Conservation (phyloP, 2,888 invertebrate species). For the Prostheceraeus crozeri region DNA sequence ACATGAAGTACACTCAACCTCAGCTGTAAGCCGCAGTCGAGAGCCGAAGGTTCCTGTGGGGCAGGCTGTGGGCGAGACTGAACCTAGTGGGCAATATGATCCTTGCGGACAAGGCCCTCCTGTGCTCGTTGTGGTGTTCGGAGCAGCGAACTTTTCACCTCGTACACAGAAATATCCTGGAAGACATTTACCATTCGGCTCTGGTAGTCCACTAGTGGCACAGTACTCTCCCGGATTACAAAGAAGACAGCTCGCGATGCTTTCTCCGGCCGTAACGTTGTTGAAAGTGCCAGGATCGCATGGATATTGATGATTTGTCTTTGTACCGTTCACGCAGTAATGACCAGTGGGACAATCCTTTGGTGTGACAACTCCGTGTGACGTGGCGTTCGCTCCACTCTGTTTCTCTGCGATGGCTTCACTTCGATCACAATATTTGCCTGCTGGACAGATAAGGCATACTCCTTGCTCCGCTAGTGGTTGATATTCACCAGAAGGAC, state of each 20-base stretch:
- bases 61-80: constrained; percentile 39
- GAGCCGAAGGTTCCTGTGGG: constrained; percentile 52
- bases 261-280: not conserved
- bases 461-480: not conserved
- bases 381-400: constrained; percentile 43
- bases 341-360: constrained; percentile 1
- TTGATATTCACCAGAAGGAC: not conserved
- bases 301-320: not conserved
- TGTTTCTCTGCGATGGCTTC: constrained; percentile 46
- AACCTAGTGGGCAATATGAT: not conserved
- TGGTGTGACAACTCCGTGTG: not conserved
- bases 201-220: not conserved
- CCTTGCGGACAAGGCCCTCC: constrained; percentile 7
- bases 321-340: not conserved
- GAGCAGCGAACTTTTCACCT: no score
- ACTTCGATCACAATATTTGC: constrained; percentile 44
- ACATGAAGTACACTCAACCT: constrained; percentile 48
- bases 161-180: no score
- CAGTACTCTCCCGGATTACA: constrained; percentile 10
- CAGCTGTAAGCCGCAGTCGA: constrained; percentile 47
- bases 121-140: no score
- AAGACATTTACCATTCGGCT: no score
- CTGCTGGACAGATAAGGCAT: constrained; percentile 5
- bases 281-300: not conserved
- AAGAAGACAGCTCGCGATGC: not conserved